phyloP scores from a whole-genome alignment of 2,888 invertebrate species.

The Ethmia dodecea region DNA sequence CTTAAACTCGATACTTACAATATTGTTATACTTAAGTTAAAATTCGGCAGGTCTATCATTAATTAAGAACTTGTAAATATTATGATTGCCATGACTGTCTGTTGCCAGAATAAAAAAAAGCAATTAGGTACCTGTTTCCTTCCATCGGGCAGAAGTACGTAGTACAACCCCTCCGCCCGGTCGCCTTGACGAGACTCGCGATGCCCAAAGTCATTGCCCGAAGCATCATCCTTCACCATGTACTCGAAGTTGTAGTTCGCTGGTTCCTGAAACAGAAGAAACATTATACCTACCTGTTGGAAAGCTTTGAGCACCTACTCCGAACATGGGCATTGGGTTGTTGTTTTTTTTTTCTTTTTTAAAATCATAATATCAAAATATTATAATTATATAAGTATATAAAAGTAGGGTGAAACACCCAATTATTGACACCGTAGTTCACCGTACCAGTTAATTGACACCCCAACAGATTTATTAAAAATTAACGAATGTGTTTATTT shows the following conservation, averaged over 20 bases:
- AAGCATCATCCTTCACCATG: slow-evolving; percentile 80
- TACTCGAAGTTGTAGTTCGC: slow-evolving; percentile 84
- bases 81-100: no score
- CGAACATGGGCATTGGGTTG: slow-evolving; percentile 14
- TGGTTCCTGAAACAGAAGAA: slow-evolving; percentile 65
- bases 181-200: slow-evolving; percentile 81
- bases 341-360: no score
- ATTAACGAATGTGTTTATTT: no score
- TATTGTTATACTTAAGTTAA: no score
- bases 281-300: no score
- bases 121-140: slow-evolving; percentile 82
- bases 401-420: not conserved
- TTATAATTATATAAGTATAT: not conserved
- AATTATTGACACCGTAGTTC: not conserved
- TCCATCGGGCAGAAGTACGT: slow-evolving; percentile 82
- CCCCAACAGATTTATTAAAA: no score
- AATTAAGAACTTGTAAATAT: no score
- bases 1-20: no score
- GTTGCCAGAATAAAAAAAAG: no score
- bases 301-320: not conserved
- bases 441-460: no score
- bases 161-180: slow-evolving; percentile 79
- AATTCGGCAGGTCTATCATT: no score
- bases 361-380: no score
- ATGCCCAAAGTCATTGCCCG: slow-evolving; percentile 82